Evolutionary conservation across 2,113 vertebrate species (phyloP).

Genomic region (Microtus ochrogaster): DNA sequence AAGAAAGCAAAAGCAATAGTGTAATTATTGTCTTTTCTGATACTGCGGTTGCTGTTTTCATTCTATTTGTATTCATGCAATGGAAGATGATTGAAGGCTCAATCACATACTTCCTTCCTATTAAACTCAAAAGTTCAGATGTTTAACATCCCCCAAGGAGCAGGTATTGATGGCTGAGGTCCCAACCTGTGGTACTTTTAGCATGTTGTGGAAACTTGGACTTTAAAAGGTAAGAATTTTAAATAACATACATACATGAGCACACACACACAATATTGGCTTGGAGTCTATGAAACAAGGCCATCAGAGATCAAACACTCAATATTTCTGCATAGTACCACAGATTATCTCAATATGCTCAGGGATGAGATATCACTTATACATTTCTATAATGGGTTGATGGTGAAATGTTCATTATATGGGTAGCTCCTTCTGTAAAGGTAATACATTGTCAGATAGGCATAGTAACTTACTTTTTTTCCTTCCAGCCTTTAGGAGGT

Average conservation of each 20-base stretch:
- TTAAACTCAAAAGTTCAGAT: background rate
- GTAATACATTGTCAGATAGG: too few species aligned
- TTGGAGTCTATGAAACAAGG: background rate
- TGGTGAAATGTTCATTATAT: background rate
- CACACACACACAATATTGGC: background rate
- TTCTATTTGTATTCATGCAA: conserved; percentile 44
- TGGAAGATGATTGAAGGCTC: background rate
- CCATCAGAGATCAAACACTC: conserved; percentile 1
- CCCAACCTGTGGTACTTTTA: too few species aligned
- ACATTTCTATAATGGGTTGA: background rate
- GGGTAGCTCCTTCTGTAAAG: background rate
- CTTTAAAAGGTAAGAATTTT: background rate
- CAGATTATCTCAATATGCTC: background rate
- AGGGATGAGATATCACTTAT: conserved; percentile 3
- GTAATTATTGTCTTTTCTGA: background rate
- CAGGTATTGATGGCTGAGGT: background rate
- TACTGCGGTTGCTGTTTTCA: conserved; percentile 43
- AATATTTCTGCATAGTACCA: background rate
- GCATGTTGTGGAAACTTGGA: background rate
- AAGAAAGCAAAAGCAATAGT: conserved; percentile 68
- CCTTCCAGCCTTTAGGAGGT: background rate
- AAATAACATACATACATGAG: background rate
- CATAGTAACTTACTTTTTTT: too few species aligned
- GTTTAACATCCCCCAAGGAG: background rate
- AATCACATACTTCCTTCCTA: background rate